Evolutionary conservation across 2,797 vertebrate genomes (phyloP), one percentile per base, ranked within the genome.

Genomic region (Muraenolepis orangiensis): DNA sequence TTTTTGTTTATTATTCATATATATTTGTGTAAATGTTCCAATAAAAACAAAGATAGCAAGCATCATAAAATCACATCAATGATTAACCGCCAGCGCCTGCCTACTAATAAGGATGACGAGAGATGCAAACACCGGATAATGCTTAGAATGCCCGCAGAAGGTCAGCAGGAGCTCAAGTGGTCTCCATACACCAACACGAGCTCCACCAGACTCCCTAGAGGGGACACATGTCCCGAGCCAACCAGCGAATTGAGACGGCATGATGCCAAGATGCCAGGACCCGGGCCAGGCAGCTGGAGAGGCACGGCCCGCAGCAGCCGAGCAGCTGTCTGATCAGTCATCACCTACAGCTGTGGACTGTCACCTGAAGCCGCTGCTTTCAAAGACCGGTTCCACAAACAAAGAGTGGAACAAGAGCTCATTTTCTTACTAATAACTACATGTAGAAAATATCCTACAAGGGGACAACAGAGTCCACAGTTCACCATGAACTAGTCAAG

Each of bases 271-370:
- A 14, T 82, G 78, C 29, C 72, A 2, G 51, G 76, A 66, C 2
- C 16, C 13, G 12, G 10, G 68, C 73, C 51, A 70, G 70, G 75
- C 80, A 81, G 73, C 83, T 77, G 75, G 78, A 73, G 82, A 81
- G 75, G 78, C 67, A 66, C 72, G 76, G 71, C 81, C 28, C 66
- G 85, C 85, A 88, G 85, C 66, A 29, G 75, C 40, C 70, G 76
- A 64, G 57, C 57, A 64, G 57, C 57, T 64, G 77, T 73, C 77
- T 81, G 75, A 77, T 72, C 79, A 66, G 74, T 74, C 77, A 74
- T 87, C 82, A 77, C 86, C 85, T 83, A 78, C 85, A 90, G 88
- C 89, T 86, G 87, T 69, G 85, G 75, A 79, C 73, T 78, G 74
- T 80, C 79, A 71, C 57, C 51, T 8, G 20, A 18, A 57, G 11